These are phyloP conservation scores for Arnoldichthys spilopterus DNA, from an alignment of 2,797 vertebrate genomes.

Conservation along the genomic window DNA sequence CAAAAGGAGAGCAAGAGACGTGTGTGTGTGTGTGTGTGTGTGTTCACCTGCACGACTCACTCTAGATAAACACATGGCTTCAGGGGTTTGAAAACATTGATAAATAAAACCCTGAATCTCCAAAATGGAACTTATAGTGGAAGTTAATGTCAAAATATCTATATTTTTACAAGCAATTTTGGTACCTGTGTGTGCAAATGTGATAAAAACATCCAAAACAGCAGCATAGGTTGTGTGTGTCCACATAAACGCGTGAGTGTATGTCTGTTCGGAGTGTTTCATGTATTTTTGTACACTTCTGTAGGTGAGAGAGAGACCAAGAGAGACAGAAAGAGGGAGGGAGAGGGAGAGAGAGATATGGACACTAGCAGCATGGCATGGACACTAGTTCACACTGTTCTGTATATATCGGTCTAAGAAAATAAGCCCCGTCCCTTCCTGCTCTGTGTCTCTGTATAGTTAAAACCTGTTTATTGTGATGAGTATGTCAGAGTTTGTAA, in stretches of 20 bases:
- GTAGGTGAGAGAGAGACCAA: neutral
- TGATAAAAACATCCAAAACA: too few relatives aligned
- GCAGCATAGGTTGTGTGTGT: constrained; percentile 57
- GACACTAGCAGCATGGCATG: constrained; percentile 54
- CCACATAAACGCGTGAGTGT: constrained; percentile 64
- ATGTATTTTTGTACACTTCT: constrained; percentile 9
- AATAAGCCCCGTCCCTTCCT: constrained; percentile 46
- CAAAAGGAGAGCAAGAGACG: constrained; percentile 40
- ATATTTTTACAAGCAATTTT: too few relatives aligned
- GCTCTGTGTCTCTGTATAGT: constrained; percentile 76
- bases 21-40: constrained; percentile 61
- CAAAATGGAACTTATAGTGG: too few relatives aligned
- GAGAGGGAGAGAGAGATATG: constrained; percentile 32
- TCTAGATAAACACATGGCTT: constrained; percentile 14
- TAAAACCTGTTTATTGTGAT: constrained; percentile 84
- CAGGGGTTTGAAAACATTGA: neutral
- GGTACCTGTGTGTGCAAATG: too few relatives aligned
- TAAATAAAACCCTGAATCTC: too few relatives aligned
- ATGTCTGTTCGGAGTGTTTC: constrained; percentile 11
- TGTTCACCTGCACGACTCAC: constrained; percentile 35
- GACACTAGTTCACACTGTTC: constrained; percentile 53
- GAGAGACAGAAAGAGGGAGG: constrained; percentile 17
- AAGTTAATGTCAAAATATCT: too few relatives aligned
- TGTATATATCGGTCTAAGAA: constrained; percentile 59
- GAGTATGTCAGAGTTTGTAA: constrained; percentile 85